A percentile compares a stretch with the other conserved stretches of the same genome.
Evolutionary conservation across 2,113 vertebrate species (phyloP).

Genomic region (Seriola aureovittata): DNA sequence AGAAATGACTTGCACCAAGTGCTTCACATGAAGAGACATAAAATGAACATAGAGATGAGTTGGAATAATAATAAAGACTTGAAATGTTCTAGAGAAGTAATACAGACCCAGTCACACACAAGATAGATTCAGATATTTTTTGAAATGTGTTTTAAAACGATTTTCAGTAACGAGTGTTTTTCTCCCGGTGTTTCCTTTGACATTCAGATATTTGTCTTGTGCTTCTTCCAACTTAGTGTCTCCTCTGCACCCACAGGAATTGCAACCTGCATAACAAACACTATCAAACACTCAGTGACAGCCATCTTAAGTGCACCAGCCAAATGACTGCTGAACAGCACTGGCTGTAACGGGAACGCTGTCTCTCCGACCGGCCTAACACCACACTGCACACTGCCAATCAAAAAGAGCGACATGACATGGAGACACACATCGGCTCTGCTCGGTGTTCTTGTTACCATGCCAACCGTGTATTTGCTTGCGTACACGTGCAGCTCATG

Average conservation of each 20-base stretch:
- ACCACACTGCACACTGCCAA: conserved; percentile 14
- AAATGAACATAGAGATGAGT: no score
- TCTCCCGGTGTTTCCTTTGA: neutral
- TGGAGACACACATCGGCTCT: conserved; percentile 8
- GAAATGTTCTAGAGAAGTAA: no score
- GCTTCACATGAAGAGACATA: no score
- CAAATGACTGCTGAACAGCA: conserved; percentile 16
- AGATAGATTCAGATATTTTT: no score
- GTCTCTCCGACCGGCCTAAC: conserved; percentile 6
- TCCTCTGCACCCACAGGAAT: neutral
- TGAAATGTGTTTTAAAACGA: no score
- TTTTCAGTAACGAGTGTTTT: neutral
- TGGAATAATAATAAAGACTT: no score
- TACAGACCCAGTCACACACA: no score
- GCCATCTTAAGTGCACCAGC: conserved; percentile 33
- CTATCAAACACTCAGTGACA: conserved; percentile 19
- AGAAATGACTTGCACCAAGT: no score
- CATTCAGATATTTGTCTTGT: neutral
- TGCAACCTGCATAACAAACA: conserved; percentile 25
- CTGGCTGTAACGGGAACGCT: conserved; percentile 31
- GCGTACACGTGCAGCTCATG: conserved; percentile 42
- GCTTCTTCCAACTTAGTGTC: neutral
- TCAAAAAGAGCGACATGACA: conserved; percentile 36
- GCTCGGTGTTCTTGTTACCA: conserved; percentile 50
- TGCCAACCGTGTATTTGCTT: conserved; percentile 50